Conservation (phyloP, 2,797 vertebrate species). For the Acanthurus tractus region DNA sequence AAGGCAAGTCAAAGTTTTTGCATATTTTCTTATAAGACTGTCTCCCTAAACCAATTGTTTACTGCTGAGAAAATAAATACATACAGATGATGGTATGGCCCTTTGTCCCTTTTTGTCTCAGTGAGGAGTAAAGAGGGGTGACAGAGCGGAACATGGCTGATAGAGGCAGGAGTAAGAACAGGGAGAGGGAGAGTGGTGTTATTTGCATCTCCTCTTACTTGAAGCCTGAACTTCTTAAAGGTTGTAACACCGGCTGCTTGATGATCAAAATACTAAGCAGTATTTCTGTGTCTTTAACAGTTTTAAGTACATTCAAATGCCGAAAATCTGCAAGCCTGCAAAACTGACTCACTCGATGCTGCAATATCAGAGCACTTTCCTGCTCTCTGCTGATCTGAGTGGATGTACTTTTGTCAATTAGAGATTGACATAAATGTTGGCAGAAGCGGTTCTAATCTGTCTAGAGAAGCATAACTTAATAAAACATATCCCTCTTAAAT, state of each 20-base stretch:
- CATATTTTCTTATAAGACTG: conserved; percentile 29
- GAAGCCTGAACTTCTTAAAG: neutral
- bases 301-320: conserved; percentile 34
- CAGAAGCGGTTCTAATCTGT: neutral
- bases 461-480: neutral
- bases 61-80: conserved; percentile 31
- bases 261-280: conserved; percentile 6
- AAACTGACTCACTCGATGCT: conserved; percentile 52
- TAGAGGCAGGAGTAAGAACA: neutral
- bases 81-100: conserved; percentile 30
- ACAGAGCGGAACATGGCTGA: neutral
- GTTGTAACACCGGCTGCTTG: conserved; percentile 12
- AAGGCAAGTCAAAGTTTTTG: conserved; percentile 5
- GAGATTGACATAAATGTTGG: conserved; percentile 11
- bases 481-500: too few species aligned
- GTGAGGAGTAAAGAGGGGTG: conserved; percentile 11
- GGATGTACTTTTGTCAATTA: conserved; percentile 48
- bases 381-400: conserved; percentile 25
- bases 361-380: conserved; percentile 41
- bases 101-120: conserved; percentile 33
- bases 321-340: conserved; percentile 18
- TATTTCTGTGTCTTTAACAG: conserved; percentile 11
- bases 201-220: conserved; percentile 3
- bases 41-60: conserved; percentile 31
- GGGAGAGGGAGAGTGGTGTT: conserved; percentile 7